Conservation (phyloP, 2,797 vertebrate genomes). For the Gobio occitaniae region DNA sequence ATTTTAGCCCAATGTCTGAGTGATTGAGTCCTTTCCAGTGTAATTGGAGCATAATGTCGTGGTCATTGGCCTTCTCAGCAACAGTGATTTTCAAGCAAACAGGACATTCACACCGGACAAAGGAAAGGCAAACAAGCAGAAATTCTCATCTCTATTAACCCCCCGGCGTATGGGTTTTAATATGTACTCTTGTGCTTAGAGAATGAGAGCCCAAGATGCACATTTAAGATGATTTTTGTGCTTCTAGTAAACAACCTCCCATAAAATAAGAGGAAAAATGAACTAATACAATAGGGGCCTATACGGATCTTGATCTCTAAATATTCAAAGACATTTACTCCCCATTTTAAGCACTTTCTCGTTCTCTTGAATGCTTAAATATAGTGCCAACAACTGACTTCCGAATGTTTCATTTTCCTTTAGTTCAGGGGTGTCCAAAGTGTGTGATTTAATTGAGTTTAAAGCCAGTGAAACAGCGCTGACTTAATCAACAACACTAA, state of each 20-base stretch:
- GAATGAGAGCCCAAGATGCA: background rate
- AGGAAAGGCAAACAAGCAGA: conserved; percentile 2
- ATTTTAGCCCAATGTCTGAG: conserved; percentile 6
- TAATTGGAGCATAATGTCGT: conserved; percentile 29
- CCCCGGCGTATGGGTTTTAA: conserved; percentile 19
- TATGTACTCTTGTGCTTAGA: conserved; percentile 30
- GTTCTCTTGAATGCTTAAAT: conserved; percentile 9
- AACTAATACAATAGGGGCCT: conserved; percentile 10
- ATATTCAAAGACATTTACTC: conserved; percentile 29
- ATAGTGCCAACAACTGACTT: background rate
- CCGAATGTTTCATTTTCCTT: conserved; percentile 15
- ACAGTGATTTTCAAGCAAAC: conserved; percentile 27
- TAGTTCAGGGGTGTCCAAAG: no score
- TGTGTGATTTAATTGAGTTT: no score
- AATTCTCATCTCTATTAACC: conserved; percentile 4
- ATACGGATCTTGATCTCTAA: background rate
- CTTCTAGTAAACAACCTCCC: background rate
- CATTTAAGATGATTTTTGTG: conserved; percentile 16
- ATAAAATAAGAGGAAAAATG: background rate
- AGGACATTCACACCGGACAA: conserved; percentile 22
- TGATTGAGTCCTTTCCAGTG: conserved; percentile 24
- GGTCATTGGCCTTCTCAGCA: conserved; percentile 22
- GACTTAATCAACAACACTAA: no score
- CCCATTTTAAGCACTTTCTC: background rate
- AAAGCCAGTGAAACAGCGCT: no score